Conservation (phyloP, 2,797 vertebrate species). For the Halcyon smyrnensis region DNA sequence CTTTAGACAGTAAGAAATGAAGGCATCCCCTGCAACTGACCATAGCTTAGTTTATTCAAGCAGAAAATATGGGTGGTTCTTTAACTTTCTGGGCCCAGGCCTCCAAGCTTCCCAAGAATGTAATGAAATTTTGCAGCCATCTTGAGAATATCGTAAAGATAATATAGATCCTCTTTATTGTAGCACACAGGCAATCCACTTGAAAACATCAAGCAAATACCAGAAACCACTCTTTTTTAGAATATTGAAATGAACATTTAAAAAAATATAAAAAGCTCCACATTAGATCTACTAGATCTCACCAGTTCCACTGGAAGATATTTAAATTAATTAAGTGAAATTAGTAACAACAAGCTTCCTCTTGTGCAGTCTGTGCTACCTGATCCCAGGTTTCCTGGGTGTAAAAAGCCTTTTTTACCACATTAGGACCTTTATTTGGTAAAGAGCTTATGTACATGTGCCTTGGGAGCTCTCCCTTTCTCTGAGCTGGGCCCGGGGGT, state of each 20-base stretch:
- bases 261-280: not conserved
- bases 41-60: not conserved
- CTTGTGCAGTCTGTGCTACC: not conserved
- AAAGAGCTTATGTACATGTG: not conserved
- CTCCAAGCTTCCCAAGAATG: not conserved
- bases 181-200: not conserved
- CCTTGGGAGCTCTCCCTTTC: not conserved
- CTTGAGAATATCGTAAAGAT: not conserved
- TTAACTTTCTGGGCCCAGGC: not conserved
- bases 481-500: not conserved
- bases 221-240: not conserved
- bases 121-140: not conserved
- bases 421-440: not conserved
- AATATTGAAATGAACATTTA: not conserved
- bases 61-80: not conserved
- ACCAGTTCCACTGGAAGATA: not conserved
- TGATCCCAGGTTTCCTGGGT: not conserved
- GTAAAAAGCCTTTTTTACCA: not conserved
- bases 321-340: not conserved
- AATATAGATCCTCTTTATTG: fast-evolving
- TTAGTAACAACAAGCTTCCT: not conserved
- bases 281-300: not conserved
- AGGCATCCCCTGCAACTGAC: not conserved
- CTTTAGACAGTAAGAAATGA: not conserved
- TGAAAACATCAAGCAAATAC: not conserved